Evolutionary conservation across 2,797 vertebrate genomes (phyloP).

Genomic region (Sus cebifrons): DNA sequence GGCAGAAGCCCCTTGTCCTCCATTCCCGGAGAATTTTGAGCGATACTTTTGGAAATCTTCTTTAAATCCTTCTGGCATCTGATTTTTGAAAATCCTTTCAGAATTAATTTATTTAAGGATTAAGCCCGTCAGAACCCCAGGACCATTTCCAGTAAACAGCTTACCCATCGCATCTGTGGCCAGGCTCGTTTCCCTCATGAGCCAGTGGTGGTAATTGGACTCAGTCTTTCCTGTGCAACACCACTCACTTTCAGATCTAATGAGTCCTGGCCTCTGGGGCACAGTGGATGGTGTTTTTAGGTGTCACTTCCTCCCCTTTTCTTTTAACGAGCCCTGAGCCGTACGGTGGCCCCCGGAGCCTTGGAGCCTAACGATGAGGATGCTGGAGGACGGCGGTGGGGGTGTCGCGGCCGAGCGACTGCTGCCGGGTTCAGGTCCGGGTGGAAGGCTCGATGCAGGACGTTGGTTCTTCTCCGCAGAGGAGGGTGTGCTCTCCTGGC

Average conservation of each 20-base stretch:
- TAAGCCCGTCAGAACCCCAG: constrained; percentile 70
- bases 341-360: background rate
- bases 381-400: fast-evolving
- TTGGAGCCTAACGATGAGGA: background rate
- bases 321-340: constrained; percentile 52
- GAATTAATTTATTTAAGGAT: constrained; percentile 79
- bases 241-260: constrained; percentile 12
- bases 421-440: background rate
- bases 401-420: background rate
- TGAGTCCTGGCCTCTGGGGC: background rate
- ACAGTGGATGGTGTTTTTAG: constrained; percentile 54
- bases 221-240: constrained; percentile 16
- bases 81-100: constrained; percentile 60
- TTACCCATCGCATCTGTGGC: constrained; percentile 65
- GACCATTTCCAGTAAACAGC: constrained; percentile 77
- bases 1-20: background rate
- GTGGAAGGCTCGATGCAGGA: background rate
- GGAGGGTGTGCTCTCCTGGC: background rate
- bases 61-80: constrained; percentile 50
- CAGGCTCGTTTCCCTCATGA: background rate
- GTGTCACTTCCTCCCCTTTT: constrained; percentile 51
- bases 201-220: constrained; percentile 52
- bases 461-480: background rate
- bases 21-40: background rate
- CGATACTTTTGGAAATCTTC: constrained; percentile 36